These are phyloP conservation scores for Ceyx margarethae DNA, from an alignment of 2,113 vertebrate species.

Conservation along the genomic window DNA sequence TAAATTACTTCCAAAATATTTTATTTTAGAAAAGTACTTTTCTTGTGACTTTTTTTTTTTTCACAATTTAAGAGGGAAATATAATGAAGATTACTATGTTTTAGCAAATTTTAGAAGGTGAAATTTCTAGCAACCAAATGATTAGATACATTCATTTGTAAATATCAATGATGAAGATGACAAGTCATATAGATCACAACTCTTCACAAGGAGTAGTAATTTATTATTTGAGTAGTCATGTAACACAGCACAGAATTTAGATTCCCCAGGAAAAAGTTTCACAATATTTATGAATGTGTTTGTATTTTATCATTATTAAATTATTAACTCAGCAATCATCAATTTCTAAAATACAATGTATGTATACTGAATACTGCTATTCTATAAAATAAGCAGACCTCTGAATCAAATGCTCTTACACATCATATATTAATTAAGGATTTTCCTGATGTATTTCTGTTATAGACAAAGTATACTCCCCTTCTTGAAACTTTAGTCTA, in stretches of 20 bases:
- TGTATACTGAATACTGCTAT: neutral
- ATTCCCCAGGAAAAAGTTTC: neutral
- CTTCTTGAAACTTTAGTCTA: neutral
- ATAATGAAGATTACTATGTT: constrained; percentile 1
- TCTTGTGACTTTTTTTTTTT: neutral
- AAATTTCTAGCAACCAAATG: constrained; percentile 2
- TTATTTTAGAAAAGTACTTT: neutral
- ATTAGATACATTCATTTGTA: constrained; percentile 38
- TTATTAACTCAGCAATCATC: neutral
- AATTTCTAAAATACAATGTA: neutral
- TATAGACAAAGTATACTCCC: neutral
- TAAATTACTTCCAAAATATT: neutral
- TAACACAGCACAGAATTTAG: neutral
- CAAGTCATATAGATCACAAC: constrained; percentile 4
- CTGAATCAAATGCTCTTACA: neutral
- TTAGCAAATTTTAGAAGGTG: neutral
- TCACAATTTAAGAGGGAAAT: neutral
- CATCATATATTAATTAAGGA: neutral
- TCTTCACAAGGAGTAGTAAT: neutral
- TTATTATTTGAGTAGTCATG: constrained; percentile 23
- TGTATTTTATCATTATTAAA: neutral
- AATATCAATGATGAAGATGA: constrained; percentile 11
- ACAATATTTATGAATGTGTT: neutral
- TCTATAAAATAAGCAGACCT: neutral
- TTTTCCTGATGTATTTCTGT: neutral